Percentiles rank a stretch among this genome's conserved stretches.
These are phyloP conservation scores for Loripinus fragilis DNA, from an alignment of 2,888 invertebrate genomes.

Conservation along the genomic window DNA sequence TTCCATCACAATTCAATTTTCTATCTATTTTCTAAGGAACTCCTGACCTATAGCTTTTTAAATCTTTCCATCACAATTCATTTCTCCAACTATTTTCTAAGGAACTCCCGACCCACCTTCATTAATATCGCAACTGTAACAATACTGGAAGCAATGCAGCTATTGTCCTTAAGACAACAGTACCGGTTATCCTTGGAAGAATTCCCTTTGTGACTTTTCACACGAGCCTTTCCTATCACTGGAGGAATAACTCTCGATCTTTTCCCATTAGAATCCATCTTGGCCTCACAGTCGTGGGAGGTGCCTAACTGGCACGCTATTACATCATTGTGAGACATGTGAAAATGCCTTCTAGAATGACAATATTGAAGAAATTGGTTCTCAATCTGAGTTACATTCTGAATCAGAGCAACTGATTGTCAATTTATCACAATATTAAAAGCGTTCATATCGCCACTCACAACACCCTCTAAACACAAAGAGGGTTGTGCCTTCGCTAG, in stretches of 20 bases:
- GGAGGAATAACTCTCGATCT: background rate
- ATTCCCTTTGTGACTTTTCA: too few species aligned
- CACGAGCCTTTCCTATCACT: too few species aligned
- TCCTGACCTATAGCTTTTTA: too few species aligned
- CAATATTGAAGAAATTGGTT: slow-evolving; percentile 3
- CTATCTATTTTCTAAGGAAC: too few species aligned
- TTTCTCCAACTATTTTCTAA: too few species aligned
- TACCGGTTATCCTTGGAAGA: too few species aligned
- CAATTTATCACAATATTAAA: slow-evolving; percentile 54
- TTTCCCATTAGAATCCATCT: background rate
- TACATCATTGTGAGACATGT: background rate
- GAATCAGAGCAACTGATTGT: slow-evolving; percentile 49
- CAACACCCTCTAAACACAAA: slow-evolving; percentile 1
- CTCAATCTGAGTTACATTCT: slow-evolving; percentile 2
- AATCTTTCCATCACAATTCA: too few species aligned
- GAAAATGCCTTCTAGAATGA: background rate
- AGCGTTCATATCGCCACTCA: slow-evolving; percentile 19
- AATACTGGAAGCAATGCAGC: background rate
- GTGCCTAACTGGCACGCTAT: background rate
- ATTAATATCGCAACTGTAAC: too few species aligned
- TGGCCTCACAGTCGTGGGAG: background rate
- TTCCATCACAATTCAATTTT: too few species aligned
- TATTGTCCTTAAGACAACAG: too few species aligned
- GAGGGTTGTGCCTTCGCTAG: slow-evolving; percentile 53
- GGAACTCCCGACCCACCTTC: too few species aligned